Evolutionary conservation across 2,888 invertebrate species (phyloP).

Genomic region (Cataglyphis cursor): DNA sequence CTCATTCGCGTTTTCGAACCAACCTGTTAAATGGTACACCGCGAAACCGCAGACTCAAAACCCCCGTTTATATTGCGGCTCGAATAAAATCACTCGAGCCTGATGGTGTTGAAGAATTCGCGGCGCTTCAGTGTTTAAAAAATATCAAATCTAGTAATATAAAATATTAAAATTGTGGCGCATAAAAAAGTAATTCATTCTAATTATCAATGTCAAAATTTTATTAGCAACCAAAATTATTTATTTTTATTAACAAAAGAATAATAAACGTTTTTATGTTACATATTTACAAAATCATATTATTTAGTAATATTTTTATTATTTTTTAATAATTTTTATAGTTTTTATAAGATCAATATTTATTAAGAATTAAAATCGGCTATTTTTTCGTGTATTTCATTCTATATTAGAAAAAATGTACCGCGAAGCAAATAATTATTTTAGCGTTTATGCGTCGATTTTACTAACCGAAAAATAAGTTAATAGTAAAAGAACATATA

Average conservation of each 20-base stretch:
- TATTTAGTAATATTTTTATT: neutral
- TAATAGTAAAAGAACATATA: neutral
- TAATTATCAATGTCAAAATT: neutral
- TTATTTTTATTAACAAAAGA: neutral
- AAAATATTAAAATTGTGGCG: neutral
- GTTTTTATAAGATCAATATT: no score
- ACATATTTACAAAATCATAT: neutral
- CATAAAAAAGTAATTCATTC: neutral
- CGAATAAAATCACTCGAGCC: slow-evolving; percentile 8
- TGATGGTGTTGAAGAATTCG: neutral
- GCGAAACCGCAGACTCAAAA: slow-evolving; percentile 63
- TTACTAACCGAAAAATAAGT: neutral
- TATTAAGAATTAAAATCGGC: no score
- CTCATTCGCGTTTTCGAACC: neutral
- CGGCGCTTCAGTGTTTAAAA: neutral
- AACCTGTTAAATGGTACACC: slow-evolving; percentile 42
- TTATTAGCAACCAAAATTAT: neutral
- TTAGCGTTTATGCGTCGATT: neutral
- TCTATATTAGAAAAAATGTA: neutral
- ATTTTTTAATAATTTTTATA: neutral
- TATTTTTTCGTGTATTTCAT: neutral
- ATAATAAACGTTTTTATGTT: neutral
- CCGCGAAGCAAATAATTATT: neutral
- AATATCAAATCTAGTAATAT: neutral
- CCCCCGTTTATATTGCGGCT: slow-evolving; percentile 36